Base-by-base conservation (phyloP, 2,888 invertebrate genomes). In the Cerastoderma edule region DNA sequence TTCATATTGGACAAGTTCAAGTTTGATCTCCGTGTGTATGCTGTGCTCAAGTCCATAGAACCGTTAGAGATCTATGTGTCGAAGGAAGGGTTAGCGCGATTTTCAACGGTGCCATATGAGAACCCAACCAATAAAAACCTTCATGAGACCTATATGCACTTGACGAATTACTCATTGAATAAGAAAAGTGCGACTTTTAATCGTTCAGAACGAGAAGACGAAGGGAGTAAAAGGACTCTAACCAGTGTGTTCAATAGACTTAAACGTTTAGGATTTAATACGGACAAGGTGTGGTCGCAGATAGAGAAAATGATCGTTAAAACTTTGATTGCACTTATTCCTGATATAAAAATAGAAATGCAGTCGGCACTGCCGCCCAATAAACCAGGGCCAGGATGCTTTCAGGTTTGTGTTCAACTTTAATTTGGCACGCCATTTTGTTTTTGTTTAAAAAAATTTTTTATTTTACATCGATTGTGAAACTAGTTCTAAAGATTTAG, bases 101-200 rank as follows among this genome's bases (percentile, higher is more conserved):
- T 94, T 85, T 94, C 93, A 69, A 94, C 94, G 0, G 85, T 93
- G 72, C 92, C 92, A 32, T 94, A 94, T 81, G 88, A 91, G 75
- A 86, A 85, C 39, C 94, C 94, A 10, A 92, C 91, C 3, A 84
- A 87, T n/a, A 90, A 89, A 72, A 94, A 94, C 83, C 86, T 93
- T 67, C 88, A 91, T 72, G 92, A 93, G 75, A 83, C 92, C 0
- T 94, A 88, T 86, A 93, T 94, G 89, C 94, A 94, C 86, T 85
- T 94, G 75, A 94, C 94, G 3, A 94, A 94, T 83, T 94, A 94
- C 84, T 94, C 94, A 1, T 87, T 94, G 65, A 94, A 94, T 81
- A 94, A 94, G 83, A 83, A 87, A 39, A 93, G 92, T 83, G 86
- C 87, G 24, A 88, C 90, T 13, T 94, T 93, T 80, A 89, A 93